Conservation (phyloP, 2,113 vertebrate species). For the Condylura cristata region DNA sequence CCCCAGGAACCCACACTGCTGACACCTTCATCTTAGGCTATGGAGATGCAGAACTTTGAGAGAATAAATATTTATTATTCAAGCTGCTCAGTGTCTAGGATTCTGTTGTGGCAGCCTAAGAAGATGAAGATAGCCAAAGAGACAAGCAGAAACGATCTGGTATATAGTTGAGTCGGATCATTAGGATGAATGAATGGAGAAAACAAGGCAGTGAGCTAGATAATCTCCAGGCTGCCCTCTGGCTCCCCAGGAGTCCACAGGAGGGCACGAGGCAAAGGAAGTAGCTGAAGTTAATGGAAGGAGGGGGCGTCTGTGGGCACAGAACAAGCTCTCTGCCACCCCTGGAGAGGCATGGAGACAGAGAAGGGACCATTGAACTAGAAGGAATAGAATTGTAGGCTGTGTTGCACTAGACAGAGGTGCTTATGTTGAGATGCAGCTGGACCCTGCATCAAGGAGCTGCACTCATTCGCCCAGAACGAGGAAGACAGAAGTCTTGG, state of each 20-base stretch:
- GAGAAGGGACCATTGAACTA: not conserved
- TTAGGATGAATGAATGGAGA: not conserved
- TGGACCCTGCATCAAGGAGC: conserved; percentile 36
- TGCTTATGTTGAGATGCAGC: conserved; percentile 68
- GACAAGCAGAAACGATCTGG: not conserved
- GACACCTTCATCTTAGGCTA: too few relatives aligned
- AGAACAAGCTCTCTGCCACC: rapidly evolving
- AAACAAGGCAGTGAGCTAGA: not conserved
- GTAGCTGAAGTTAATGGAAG: not conserved
- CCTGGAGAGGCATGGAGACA: not conserved
- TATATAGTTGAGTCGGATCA: not conserved
- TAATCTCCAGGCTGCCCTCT: not conserved
- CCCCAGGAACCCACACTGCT: too few relatives aligned
- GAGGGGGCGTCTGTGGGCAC: not conserved
- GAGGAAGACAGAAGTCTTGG: conserved; percentile 41
- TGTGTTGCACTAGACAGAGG: conserved; percentile 65
- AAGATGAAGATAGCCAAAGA: not conserved
- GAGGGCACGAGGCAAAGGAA: not conserved
- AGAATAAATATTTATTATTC: too few relatives aligned
- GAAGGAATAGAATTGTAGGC: not conserved
- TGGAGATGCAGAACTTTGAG: too few relatives aligned
- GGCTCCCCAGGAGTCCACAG: not conserved
- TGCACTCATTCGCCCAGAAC: rapidly evolving
- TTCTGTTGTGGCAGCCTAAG: too few relatives aligned
- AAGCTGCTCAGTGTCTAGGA: too few relatives aligned